phyloP scores from a whole-genome alignment of 2,113 vertebrate genomes.

The Nycticebus coucang region DNA sequence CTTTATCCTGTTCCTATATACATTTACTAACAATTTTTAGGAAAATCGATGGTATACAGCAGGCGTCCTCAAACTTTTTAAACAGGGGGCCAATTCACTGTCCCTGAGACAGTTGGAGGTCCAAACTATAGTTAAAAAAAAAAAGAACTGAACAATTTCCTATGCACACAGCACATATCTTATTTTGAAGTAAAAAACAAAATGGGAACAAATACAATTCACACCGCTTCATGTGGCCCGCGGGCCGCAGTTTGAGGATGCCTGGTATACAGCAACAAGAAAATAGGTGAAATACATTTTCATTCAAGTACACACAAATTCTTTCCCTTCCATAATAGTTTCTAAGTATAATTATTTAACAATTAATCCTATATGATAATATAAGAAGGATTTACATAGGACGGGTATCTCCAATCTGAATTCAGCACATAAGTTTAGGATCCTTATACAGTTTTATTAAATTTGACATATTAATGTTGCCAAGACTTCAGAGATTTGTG shows the following conservation, averaged over 20 bases:
- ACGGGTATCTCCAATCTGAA: background rate
- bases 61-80: too few relatives aligned
- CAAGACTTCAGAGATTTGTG: constrained; percentile 57
- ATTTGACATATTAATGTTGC: constrained; percentile 57
- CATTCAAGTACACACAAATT: background rate
- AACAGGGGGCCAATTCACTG: too few relatives aligned
- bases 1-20: background rate
- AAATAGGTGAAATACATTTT: background rate
- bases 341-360: constrained; percentile 40
- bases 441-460: constrained; percentile 58
- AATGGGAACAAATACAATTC: too few relatives aligned
- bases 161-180: too few relatives aligned
- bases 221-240: too few relatives aligned
- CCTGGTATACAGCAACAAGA: background rate
- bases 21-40: background rate
- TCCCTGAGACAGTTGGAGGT: too few relatives aligned
- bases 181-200: too few relatives aligned
- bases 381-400: background rate
- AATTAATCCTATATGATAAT: background rate
- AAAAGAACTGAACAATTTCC: too few relatives aligned
- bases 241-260: too few relatives aligned
- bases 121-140: too few relatives aligned
- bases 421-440: constrained; percentile 36
- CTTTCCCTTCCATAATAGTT: constrained; percentile 11
- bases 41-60: background rate